A percentile compares a stretch with the other conserved stretches of the same genome.
phyloP scores from a whole-genome alignment of 2,113 vertebrate genomes.

The Bettongia penicillata region DNA sequence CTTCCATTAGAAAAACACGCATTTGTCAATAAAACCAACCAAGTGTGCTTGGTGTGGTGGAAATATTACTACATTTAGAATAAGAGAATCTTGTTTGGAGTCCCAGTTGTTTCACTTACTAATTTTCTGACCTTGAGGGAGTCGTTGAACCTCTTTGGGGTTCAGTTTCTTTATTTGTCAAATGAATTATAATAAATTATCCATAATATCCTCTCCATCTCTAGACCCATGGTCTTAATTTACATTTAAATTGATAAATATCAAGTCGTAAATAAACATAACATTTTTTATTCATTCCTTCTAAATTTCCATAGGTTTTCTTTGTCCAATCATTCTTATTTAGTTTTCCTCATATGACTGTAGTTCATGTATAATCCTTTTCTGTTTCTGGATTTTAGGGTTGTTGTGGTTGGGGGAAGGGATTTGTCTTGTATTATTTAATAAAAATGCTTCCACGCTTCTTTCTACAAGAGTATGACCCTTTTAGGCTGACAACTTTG shows the following conservation, averaged over 20 bases:
- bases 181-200: background rate
- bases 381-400: background rate
- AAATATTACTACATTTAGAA: background rate
- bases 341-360: background rate
- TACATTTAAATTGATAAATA: background rate
- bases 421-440: background rate
- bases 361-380: background rate
- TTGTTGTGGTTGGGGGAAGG: background rate
- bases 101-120: background rate
- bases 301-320: background rate
- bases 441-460: background rate
- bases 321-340: background rate
- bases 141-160: background rate
- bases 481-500: background rate
- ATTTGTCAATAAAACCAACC: background rate
- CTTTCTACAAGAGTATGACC: background rate
- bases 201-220: background rate
- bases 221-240: background rate
- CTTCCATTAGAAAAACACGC: background rate
- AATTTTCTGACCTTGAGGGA: background rate
- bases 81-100: background rate
- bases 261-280: background rate
- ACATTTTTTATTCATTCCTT: background rate
- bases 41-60: background rate
- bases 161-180: conserved; percentile 19